These are phyloP conservation scores for Nomada fabriciana DNA, from an alignment of 2,888 invertebrate genomes.

Conservation along the genomic window DNA sequence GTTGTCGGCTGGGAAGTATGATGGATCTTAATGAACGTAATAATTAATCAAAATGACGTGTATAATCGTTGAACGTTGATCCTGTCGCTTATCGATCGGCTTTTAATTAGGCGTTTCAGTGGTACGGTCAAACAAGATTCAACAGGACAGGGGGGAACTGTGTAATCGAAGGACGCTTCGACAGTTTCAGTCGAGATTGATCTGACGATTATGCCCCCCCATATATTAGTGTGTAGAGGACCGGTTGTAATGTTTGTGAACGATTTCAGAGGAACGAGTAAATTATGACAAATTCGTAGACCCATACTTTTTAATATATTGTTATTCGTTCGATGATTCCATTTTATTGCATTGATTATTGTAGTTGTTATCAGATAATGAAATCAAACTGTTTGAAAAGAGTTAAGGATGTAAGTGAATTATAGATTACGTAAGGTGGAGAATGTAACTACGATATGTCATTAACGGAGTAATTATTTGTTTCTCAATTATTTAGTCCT, in stretches of 20 bases:
- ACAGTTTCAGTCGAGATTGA: not conserved
- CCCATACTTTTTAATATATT: no score
- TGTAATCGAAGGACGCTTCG: not conserved
- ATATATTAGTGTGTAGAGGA: not conserved
- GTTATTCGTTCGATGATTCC: no score
- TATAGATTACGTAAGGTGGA: no score
- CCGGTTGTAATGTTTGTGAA: not conserved
- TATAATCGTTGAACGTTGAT: slow-evolving; percentile 2
- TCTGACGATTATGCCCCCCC: not conserved
- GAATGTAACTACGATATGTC: no score
- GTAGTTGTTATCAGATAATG: no score
- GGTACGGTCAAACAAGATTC: slow-evolving; percentile 41
- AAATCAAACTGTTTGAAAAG: no score
- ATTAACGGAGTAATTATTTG: no score
- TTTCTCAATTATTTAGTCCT: no score
- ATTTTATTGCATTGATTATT: no score
- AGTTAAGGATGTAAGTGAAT: no score
- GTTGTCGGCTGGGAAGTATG: not conserved
- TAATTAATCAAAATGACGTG: not conserved
- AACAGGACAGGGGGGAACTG: not conserved
- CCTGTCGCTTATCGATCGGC: slow-evolving; percentile 18
- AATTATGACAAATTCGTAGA: no score
- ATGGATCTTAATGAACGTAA: not conserved
- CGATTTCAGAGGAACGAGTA: no score
- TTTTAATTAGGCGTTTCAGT: slow-evolving; percentile 46